Conservation (phyloP, 1,140 invertebrate genomes). For the Megathymus violae region DNA sequence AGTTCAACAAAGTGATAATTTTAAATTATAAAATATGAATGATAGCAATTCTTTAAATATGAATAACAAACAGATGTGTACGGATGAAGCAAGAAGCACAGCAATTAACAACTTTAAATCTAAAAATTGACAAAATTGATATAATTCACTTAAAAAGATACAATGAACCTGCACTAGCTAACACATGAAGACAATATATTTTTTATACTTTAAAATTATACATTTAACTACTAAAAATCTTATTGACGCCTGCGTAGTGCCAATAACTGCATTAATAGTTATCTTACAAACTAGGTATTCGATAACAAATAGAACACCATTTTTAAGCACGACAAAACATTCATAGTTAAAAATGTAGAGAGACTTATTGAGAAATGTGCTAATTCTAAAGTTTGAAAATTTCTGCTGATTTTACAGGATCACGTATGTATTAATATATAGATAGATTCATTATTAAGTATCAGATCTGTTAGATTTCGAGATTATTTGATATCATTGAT, state of each 20-base stretch:
- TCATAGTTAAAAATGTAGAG: slow-evolving; percentile 85
- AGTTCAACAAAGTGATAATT: slow-evolving; percentile 31
- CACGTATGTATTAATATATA: slow-evolving; percentile 56
- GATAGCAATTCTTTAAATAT: background rate
- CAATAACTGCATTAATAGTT: slow-evolving; percentile 83
- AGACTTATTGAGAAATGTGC: slow-evolving; percentile 85
- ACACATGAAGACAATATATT: slow-evolving; percentile 45
- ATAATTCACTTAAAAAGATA: slow-evolving; percentile 79
- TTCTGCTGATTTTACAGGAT: slow-evolving; percentile 55
- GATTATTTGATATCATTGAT: slow-evolving; percentile 59
- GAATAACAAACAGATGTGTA: slow-evolving; percentile 37
- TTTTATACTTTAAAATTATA: slow-evolving; percentile 47
- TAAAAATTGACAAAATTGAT: slow-evolving; percentile 83
- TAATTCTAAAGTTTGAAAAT: slow-evolving; percentile 83
- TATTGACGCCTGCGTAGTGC: slow-evolving; percentile 72
- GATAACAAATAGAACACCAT: slow-evolving; percentile 85
- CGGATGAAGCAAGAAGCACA: slow-evolving; percentile 58
- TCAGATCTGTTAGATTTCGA: slow-evolving; percentile 73
- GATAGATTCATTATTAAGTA: slow-evolving; percentile 71
- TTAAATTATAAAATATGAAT: background rate
- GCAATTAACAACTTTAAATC: slow-evolving; percentile 76
- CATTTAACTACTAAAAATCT: slow-evolving; percentile 34
- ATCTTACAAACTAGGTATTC: slow-evolving; percentile 84
- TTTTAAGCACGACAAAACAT: slow-evolving; percentile 85
- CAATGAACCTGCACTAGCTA: slow-evolving; percentile 66